Base-by-base conservation (phyloP, 2,888 invertebrate genomes). In the Achlya flavicornis region DNA sequence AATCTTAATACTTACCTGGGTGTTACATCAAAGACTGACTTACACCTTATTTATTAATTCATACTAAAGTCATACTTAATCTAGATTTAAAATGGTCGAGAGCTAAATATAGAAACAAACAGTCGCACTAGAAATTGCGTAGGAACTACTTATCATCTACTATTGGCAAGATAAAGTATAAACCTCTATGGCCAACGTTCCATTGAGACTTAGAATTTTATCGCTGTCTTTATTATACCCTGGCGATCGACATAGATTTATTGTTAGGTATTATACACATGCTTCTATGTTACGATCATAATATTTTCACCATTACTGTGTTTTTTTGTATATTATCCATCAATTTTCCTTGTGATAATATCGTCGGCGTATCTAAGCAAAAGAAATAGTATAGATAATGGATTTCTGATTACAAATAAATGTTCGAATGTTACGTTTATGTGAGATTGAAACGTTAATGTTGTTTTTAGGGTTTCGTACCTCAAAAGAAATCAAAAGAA, bases 371-470 rank as follows among this genome's bases (percentile, higher is more conserved):
- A 33, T 7, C n/a, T 33, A n/a, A 35, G 35, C n/a, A 33, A 33
- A 58, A 58, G 58, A 35, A 58, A 35, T 6, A n/a, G 35, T 32
- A n/a, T 35, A 14, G n/a, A n/a, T 58, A 58, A 58, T 58, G 58
- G 33, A 58, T 58, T 58, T 33, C n/a, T 58, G 58, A 58, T 58
- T 33, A 58, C 35, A 58, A 35, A 33, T 58, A 35, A 33, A 58
- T 58, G 16, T 46, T 46, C 46, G n/a, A 46, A 46, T 46, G 46
- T n/a, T 48, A 16, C 48, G 16, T 48, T 48, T 48, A 48, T 48
- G 48, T 48, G 16, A 10, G 7, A 48, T 48, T 16, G 16, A 48
- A 16, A 16, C 48, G 3, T 7, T 16, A 0, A 48, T 48, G 16
- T 48, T 48, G 48, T 48, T 8, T 48, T 16, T 48, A 26, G 26